Base-by-base conservation (phyloP, 2,113 vertebrate genomes). In the Pelodiscus sinensis region DNA sequence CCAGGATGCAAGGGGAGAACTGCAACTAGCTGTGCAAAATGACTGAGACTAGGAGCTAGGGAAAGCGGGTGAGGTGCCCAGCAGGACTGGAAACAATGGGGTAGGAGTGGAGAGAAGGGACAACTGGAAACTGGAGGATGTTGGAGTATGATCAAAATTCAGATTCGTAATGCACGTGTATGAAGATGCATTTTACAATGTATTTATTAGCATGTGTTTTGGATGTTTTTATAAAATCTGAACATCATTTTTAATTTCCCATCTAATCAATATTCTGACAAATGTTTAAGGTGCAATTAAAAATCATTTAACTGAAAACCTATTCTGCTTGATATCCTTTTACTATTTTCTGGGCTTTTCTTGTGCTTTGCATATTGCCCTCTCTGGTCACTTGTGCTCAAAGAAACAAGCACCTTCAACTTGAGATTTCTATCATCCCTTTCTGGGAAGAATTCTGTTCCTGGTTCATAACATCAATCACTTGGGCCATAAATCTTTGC, bases 381-480 rank as follows among this genome's bases (percentile, higher is more conserved):
- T 35, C 38, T 88, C 71, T 82, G 91, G 85, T 94, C 94, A 93
- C n/a, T 95, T 44, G 19, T 90, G 90, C 87, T 96, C 84, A 92
- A 87, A 96, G 91, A 96, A 94, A 96, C 79, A 93, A 92, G 93
- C 55, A 97, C 97, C 95, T 97, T 98, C 97, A 96, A 94, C 96
- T 97, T 97, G 97, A 92, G 97, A 96, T 95, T 98, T 97, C 96
- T 96, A 91, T 95, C 95, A 96, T 95, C 86, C 89, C 92, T 95
- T 89, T 93, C 92, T 95, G 96, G 83, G 92, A 97, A 96, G 94
- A 96, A 90, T 93, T 92, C 85, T 96, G 90, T 96, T 97, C 92
- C 88, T 97, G 86, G 97, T 96, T 96, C 97, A 97, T 97, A 97
- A 94, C 97, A 98, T 98, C 97, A 98, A 90, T 98, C 98, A 98